Evolutionary conservation across 2,113 vertebrate genomes (phyloP).

Genomic region (Gallinago media): DNA sequence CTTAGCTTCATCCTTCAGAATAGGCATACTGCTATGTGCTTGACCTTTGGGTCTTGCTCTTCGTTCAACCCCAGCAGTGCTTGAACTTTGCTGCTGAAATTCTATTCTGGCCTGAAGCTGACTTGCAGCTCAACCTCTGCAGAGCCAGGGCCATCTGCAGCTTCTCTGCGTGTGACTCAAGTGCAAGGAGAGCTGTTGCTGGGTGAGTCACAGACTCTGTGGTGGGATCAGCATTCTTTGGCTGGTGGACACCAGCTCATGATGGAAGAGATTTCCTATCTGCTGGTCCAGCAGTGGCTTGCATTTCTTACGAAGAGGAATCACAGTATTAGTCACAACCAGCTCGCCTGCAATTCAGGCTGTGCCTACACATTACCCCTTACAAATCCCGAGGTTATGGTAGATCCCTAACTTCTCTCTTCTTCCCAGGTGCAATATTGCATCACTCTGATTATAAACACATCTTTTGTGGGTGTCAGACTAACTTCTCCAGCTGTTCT

Average conservation of each 20-base stretch:
- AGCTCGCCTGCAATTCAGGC: not conserved
- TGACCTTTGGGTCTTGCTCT: not conserved
- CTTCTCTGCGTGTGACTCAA: fast-evolving
- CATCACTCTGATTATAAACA: not conserved
- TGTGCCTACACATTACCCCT: fast-evolving
- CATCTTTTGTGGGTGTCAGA: not conserved
- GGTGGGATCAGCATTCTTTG: not conserved
- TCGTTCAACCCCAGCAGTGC: not conserved
- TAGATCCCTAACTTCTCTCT: not conserved
- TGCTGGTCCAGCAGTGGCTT: not conserved
- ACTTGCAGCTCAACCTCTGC: not conserved
- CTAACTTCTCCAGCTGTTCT: not conserved
- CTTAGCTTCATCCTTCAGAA: not conserved
- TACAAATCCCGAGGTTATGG: not conserved
- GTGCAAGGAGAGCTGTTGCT: fast-evolving
- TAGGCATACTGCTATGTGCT: not conserved
- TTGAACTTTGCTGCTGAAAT: not conserved
- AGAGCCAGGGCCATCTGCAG: not conserved
- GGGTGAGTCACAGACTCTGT: not conserved
- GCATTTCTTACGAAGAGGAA: not conserved
- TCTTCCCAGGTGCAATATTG: fast-evolving
- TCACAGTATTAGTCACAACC: fast-evolving
- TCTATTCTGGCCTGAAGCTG: not conserved
- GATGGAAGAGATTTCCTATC: not conserved
- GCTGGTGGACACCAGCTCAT: not conserved